A percentile compares a stretch with the other conserved stretches of the same genome.
These are phyloP conservation scores for Anguilla pacifica DNA, from an alignment of 2,797 vertebrate genomes.

Conservation along the genomic window DNA sequence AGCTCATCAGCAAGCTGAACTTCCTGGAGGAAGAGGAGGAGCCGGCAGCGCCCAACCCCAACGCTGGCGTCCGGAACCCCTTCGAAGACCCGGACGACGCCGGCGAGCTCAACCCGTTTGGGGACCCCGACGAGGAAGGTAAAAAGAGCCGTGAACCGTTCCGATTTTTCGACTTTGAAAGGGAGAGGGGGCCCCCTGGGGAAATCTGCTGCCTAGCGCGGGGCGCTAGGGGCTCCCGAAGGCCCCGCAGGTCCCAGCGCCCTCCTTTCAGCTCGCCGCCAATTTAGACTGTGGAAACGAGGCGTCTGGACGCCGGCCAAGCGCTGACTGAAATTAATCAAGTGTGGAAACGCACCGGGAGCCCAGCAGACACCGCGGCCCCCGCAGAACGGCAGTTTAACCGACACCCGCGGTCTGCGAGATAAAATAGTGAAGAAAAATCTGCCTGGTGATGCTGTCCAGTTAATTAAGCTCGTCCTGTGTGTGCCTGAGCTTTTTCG, in stretches of 20 bases:
- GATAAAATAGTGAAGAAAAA: no score
- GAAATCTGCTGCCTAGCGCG: background rate
- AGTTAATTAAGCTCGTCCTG: background rate
- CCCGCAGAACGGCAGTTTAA: no score
- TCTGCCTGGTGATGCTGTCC: background rate
- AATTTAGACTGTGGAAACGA: no score
- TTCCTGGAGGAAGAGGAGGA: slow-evolving; percentile 59
- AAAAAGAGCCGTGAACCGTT: slow-evolving; percentile 27
- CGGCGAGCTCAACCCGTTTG: slow-evolving; percentile 64
- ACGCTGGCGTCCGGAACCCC: slow-evolving; percentile 57
- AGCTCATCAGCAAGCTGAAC: slow-evolving; percentile 49
- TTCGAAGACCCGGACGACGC: slow-evolving; percentile 53
- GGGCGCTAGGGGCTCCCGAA: no score
- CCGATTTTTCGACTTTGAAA: background rate
- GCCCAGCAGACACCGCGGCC: no score
- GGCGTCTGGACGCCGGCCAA: no score
- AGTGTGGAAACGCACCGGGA: no score
- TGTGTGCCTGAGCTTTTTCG: background rate
- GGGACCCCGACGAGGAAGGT: slow-evolving; percentile 76
- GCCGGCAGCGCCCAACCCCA: slow-evolving; percentile 73
- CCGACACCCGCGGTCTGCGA: no score
- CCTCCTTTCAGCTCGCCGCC: no score
- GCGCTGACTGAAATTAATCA: no score
- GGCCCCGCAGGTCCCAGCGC: no score
- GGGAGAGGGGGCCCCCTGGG: no score